These are phyloP conservation scores for Pandion haliaetus DNA, from an alignment of 2,113 vertebrate genomes.

Conservation along the genomic window DNA sequence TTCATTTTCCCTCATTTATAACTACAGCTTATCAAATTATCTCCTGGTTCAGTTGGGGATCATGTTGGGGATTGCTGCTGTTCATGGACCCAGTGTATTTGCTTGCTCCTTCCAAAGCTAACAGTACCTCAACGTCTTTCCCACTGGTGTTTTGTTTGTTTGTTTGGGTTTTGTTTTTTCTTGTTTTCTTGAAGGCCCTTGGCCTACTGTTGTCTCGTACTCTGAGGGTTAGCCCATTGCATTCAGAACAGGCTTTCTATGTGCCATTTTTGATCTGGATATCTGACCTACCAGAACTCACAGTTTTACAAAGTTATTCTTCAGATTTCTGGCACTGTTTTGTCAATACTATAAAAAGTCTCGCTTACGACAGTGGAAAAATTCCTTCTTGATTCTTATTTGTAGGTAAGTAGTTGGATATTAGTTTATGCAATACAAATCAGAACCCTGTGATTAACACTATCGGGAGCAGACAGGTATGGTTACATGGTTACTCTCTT, in stretches of 20 bases:
- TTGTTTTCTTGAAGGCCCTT: not conserved
- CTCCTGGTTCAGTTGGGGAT: not conserved
- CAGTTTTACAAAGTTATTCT: not conserved
- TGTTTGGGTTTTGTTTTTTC: not conserved
- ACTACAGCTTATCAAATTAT: not conserved
- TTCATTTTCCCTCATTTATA: not conserved
- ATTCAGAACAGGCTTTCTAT: not conserved
- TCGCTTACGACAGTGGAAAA: not conserved
- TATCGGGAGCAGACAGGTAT: not conserved
- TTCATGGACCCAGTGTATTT: not conserved
- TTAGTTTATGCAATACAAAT: fast-evolving
- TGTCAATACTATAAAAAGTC: not conserved
- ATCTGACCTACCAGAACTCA: not conserved
- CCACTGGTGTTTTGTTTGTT: not conserved
- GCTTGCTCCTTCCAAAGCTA: not conserved
- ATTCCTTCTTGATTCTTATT: not conserved
- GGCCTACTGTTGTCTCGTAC: not conserved
- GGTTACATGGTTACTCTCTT: not conserved
- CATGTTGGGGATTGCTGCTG: not conserved
- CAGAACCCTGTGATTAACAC: not conserved
- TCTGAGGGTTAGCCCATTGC: not conserved
- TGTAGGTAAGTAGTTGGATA: not conserved
- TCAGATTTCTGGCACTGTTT: not conserved
- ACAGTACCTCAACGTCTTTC: not conserved
- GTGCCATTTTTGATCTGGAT: not conserved